Evolutionary conservation across 2,797 vertebrate genomes (phyloP), one percentile per base, ranked within the genome.

Genomic region (Acestrorhynchus altus): DNA sequence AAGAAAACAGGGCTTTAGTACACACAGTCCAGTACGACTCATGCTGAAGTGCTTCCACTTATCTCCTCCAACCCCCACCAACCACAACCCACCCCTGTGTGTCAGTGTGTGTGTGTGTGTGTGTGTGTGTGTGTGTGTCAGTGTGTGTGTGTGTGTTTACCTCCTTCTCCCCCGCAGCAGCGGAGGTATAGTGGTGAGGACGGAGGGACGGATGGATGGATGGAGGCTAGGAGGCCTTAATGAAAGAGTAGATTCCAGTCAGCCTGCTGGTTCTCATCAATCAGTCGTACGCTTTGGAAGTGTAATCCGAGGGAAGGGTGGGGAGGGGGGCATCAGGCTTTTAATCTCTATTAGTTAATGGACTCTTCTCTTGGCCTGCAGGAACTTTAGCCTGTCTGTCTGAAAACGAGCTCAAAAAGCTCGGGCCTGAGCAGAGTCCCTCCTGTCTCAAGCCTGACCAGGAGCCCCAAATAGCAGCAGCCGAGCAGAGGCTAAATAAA

Each of bases 321-420:
- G 86, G 84, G 77, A 72, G 79, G 77, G 84, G 74, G 72, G 88
- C 88, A 90, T 91, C 90, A 86, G 90, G 87, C 90, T 92, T 92
- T 94, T 93, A 93, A 93, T 94, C 92, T 94, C 89, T 93, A 91
- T 91, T 91, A 91, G 91, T 92, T 93, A 92, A 92, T 92, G 90
- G 90, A 92, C 92, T 82, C 81, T 85, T 61, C 78, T 79, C 81
- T 77, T 71, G 54, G 77, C 73, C 82, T 73, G 69, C 72, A 77
- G 79, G 74, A 77, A 83, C 76, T 72, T 84, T 72, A 83, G 66
- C 72, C 57, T 51, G 76, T 64, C 42, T 57, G 60, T 83, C 80
- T 76, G 60, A 74, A 81, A 81, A 72, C 74, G 70, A 66, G 49
- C 40, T n/a, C 11, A 22, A 16, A 22, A 76, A 71, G 67, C 78